Conservation (phyloP, 2,797 vertebrate genomes). For the Mastacembelus armatus region DNA sequence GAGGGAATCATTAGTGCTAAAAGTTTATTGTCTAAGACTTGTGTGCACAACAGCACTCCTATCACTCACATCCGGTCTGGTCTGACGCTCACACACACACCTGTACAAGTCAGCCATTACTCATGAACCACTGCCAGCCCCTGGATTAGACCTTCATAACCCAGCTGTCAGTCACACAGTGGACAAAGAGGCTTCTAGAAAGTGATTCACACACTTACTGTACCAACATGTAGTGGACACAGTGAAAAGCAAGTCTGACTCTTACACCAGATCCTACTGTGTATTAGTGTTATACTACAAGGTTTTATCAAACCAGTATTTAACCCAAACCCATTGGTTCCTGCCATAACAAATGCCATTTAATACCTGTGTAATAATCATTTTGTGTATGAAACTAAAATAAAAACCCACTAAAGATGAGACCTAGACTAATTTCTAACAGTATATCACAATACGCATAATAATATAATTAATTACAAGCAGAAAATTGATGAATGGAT, state of each 20-base stretch:
- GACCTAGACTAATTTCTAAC: neutral
- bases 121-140: constrained; percentile 51
- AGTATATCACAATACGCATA: neutral
- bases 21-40: neutral
- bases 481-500: no score
- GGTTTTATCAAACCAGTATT: neutral
- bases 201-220: constrained; percentile 41
- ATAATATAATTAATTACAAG: no score
- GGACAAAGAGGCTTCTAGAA: constrained; percentile 30
- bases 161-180: constrained; percentile 8
- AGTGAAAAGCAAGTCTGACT: neutral
- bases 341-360: no score
- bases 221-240: constrained; percentile 34
- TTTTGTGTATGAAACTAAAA: neutral
- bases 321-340: no score
- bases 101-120: constrained; percentile 41
- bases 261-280: neutral
- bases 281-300: neutral
- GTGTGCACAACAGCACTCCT: constrained; percentile 51
- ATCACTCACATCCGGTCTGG: constrained; percentile 68
- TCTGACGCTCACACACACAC: constrained; percentile 42
- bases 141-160: constrained; percentile 13
- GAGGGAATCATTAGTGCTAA: neutral
- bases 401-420: neutral
- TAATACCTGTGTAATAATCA: no score